Evolutionary conservation across 2,888 invertebrate species (phyloP).

Genomic region (Hyppa rectilinea): DNA sequence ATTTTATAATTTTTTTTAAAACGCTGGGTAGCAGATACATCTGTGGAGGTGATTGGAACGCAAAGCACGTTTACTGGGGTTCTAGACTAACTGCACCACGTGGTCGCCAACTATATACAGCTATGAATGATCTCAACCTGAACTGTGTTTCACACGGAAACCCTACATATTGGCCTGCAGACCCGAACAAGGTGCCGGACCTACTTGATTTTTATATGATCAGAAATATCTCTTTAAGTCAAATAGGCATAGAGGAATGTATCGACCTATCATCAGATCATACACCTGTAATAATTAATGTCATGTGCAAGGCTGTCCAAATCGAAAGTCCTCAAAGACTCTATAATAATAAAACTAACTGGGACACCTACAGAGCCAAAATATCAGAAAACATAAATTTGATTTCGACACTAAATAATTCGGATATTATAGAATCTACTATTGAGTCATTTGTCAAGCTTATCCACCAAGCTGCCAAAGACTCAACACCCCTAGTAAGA

Average conservation of each 20-base stretch:
- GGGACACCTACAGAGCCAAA: neutral
- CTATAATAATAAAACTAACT: slow-evolving; percentile 1
- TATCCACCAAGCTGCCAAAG: neutral
- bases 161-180: neutral
- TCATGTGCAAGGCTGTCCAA: neutral
- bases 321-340: neutral
- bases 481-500: neutral
- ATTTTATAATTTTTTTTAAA: neutral
- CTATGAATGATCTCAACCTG: neutral
- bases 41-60: slow-evolving; percentile 5
- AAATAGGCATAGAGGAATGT: slow-evolving; percentile 3
- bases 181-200: slow-evolving; percentile 3
- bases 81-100: neutral
- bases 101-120: neutral
- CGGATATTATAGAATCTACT: neutral
- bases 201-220: neutral
- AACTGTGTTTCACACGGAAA: neutral
- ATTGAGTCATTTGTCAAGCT: neutral
- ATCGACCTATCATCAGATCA: slow-evolving; percentile 6
- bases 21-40: neutral
- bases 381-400: neutral
- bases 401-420: neutral
- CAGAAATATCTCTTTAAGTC: neutral
- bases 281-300: neutral
- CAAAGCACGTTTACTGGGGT: no score